Evolutionary conservation across 1,140 invertebrate genomes (phyloP).

Genomic region (Vanessa tameamea): DNA sequence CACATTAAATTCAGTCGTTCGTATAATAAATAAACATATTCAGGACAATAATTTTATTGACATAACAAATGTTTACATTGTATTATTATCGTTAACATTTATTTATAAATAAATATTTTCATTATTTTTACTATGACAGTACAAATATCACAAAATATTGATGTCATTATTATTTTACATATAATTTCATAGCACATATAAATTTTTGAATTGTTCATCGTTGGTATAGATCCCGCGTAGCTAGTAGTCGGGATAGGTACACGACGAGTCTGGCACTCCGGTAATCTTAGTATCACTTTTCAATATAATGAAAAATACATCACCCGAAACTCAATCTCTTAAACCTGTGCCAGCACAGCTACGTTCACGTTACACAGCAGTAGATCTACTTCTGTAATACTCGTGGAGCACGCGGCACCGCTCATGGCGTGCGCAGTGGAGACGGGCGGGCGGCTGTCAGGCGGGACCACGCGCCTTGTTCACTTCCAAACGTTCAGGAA

Average conservation of each 20-base stretch:
- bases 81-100: background rate
- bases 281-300: too few species aligned
- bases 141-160: background rate
- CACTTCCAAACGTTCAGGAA: conserved; percentile 33
- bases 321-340: background rate
- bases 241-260: too few species aligned
- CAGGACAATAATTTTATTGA: background rate
- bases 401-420: conserved; percentile 57
- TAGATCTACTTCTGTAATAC: conserved; percentile 44
- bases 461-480: conserved; percentile 47
- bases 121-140: background rate
- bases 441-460: conserved; percentile 61
- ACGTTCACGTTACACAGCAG: conserved; percentile 29
- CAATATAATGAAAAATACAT: background rate
- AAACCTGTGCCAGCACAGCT: background rate
- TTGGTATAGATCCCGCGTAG: too few species aligned
- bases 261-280: too few species aligned
- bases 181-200: too few species aligned
- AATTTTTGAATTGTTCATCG: too few species aligned
- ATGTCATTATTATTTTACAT: too few species aligned
- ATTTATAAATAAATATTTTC: background rate
- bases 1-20: too few species aligned
- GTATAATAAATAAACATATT: background rate
- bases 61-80: conserved; percentile 1
- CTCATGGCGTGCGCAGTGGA: conserved; percentile 60